Conservation (phyloP, 2,797 vertebrate species). For the Eptatretus atami region DNA sequence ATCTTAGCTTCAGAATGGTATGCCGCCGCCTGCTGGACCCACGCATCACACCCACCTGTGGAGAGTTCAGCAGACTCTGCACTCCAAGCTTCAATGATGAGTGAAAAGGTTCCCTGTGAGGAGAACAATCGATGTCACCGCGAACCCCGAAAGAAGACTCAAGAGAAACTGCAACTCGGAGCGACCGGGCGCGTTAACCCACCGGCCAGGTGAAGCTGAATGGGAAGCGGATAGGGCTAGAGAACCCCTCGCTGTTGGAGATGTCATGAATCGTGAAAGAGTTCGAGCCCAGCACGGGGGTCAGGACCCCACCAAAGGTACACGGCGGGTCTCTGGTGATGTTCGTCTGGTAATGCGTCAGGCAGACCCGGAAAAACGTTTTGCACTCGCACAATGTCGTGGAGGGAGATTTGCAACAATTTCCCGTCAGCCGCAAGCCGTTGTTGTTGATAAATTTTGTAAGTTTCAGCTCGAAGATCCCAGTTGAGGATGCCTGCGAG, state of each 20-base stretch:
- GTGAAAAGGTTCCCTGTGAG: constrained; percentile 29
- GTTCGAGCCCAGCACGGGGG: constrained; percentile 67
- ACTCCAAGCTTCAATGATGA: constrained; percentile 44
- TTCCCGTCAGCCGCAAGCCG: constrained; percentile 38
- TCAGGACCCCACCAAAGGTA: constrained; percentile 68
- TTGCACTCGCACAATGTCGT: constrained; percentile 28
- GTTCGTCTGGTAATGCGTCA: constrained; percentile 80
- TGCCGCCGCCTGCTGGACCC: background rate
- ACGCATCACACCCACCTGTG: constrained; percentile 19
- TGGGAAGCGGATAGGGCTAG: constrained; percentile 33
- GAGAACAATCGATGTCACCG: background rate
- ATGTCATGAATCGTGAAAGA: constrained; percentile 71
- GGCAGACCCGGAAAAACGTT: constrained; percentile 84
- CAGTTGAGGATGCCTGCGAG: constrained; percentile 41
- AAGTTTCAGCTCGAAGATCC: constrained; percentile 77
- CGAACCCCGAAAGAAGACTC: background rate
- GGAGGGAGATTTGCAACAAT: constrained; percentile 41
- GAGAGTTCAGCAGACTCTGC: constrained; percentile 18
- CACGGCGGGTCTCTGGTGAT: constrained; percentile 83
- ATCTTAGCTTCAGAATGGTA: too few relatives aligned
- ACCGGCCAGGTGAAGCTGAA: constrained; percentile 51
- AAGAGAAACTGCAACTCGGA: background rate
- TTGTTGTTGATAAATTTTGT: constrained; percentile 93
- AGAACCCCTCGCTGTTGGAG: constrained; percentile 35
- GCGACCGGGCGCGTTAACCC: constrained; percentile 11